A percentile compares a stretch with the other conserved stretches of the same genome.
Conservation (phyloP, 2,797 vertebrate species). For the Dendrocincla fuliginosa region DNA sequence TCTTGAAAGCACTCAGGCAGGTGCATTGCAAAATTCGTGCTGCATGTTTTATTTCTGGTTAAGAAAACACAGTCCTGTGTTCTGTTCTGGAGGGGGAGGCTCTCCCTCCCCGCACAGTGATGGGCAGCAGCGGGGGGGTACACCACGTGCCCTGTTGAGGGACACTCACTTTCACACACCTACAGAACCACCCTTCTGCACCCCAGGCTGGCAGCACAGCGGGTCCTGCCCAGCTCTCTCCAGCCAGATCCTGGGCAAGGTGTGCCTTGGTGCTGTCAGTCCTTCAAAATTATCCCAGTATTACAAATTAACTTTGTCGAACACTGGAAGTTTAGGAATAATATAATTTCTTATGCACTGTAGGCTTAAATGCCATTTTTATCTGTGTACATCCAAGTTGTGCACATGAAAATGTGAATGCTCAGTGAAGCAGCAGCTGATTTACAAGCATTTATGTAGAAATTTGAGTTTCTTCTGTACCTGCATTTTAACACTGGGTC, state of each 20-base stretch:
- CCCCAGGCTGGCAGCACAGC: background rate
- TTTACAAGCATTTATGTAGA: background rate
- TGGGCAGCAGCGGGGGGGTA: fast-evolving
- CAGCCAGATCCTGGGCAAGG: background rate
- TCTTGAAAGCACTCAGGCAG: background rate
- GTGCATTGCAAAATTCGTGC: background rate
- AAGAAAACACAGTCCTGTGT: background rate
- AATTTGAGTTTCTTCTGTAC: background rate
- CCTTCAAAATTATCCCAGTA: background rate
- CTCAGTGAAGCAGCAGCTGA: background rate
- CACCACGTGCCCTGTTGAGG: fast-evolving
- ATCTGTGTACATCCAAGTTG: background rate
- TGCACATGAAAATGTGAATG: background rate
- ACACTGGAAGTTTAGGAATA: background rate
- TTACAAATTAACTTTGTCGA: background rate
- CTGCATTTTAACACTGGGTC: background rate
- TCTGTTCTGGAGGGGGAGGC: background rate
- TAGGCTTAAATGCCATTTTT: background rate
- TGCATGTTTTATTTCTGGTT: background rate
- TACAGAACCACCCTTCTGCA: background rate
- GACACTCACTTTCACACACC: background rate
- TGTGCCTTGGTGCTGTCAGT: background rate
- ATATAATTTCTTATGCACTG: fast-evolving
- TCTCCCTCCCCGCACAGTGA: fast-evolving
- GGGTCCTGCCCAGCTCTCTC: background rate